Base-by-base conservation (phyloP, 2,113 vertebrate genomes). In the Oreochromis niloticus region DNA sequence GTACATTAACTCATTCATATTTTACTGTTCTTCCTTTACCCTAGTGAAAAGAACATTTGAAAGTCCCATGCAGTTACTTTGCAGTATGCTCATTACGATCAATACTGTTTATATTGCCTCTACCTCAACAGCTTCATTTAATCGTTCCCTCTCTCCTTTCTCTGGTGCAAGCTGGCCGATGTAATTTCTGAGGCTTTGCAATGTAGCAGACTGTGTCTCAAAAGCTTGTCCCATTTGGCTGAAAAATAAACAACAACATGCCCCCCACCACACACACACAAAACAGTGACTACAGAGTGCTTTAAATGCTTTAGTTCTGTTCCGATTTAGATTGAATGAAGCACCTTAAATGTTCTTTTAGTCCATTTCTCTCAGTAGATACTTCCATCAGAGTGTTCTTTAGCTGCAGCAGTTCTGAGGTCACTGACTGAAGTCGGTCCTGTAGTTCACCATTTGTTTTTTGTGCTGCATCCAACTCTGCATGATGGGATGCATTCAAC, bases 141-240 rank as follows among this genome's bases (percentile, higher is more conserved):
- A 91, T 89, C 83, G 93, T 75, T 96, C 92, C 85, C 90, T 93
- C 81, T 96, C 94, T 82, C 92, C 92, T 85, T 91, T 94, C 91
- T 95, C 94, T 17, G 95, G 93, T 83, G 92, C 55, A 34, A 96
- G 90, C 79, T 94, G 88, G 81, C 96, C 96, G 3, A 97, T 96
- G 95, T 97, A 97, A 89, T 90, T 95, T 86, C 96, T 94, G 57
- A 97, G 95, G 80, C 95, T 96, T 84, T 96, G 95, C 85, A 97
- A 83, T 24, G 94, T 95, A 84, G 94, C 88, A 2, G 94, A 93
- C 92, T 96, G 96, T n/a, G 91, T 94, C 81, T 95, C 94, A 87
- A 95, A 94, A 55, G 91, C 94, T 78, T 92, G 87, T 91, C 90
- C 85, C 91, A 94, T 94, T 94, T 96, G 91, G 85, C 95, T 96